Evolutionary conservation across 2,113 vertebrate species (phyloP), one percentile per base, ranked within the genome.

Genomic region (Pterocles gutturalis): DNA sequence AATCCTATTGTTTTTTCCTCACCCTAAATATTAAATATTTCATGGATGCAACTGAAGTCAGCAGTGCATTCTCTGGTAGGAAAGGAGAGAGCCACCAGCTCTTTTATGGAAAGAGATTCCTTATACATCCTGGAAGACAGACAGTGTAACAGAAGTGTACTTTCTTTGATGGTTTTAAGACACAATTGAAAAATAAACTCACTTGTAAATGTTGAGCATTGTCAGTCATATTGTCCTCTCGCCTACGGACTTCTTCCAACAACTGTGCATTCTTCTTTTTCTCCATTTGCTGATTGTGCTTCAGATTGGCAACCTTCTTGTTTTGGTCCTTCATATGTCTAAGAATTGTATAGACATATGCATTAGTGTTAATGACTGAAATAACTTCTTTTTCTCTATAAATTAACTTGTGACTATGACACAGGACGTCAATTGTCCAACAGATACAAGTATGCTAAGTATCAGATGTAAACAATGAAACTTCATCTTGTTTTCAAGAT

Each of bases 301-400:
- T 99, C 97, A 99, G 97, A 95, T 98, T 99, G 79, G 99, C 98
- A 96, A 99, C 99, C 90, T 99, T 99, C 97, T 99, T 99, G 92
- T 96, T 98, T 97, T 99, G 99, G 92, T 99, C 99, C 93, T 99
- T 99, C 97, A 99, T 98, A 92, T 99, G 98, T 98, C 99, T 99
- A 97, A 91, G 95, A 96, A 98, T 97, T 91, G 88, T 38, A 95
- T 49, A 90, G 54, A 96, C 20, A 97, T 17, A 34, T 3, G 9
- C 36, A 36, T 95, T 85, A 90, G 48, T 54, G n/a, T 72, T 80
- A 90, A 60, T 64, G 34, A 75, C 22, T 85, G 31, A n/a, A 90
- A 60, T 57, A 25, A 43, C 21, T 57, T 53, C 21, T 69, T n/a
- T 67, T 54, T 69, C 36, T 53, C 31, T 5, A 46, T 17, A 93